These are phyloP conservation scores for Hozukius guyotensis DNA, from an alignment of 2,797 vertebrate species.

Conservation along the genomic window DNA sequence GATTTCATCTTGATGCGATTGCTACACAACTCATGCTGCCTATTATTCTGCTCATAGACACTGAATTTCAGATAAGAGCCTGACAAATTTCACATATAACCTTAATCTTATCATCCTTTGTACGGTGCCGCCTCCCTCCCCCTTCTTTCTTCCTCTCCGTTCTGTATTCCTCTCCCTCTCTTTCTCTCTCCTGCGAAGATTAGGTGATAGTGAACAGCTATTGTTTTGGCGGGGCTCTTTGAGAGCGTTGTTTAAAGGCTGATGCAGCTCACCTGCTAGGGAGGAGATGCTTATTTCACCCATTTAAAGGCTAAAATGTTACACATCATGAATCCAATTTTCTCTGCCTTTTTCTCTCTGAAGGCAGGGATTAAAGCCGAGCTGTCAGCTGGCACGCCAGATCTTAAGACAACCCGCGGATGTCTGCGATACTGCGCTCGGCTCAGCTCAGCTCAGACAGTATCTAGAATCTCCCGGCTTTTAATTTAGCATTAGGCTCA, in stretches of 20 bases:
- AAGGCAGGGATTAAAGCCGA: conserved; percentile 84
- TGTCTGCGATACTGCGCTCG: conserved; percentile 64
- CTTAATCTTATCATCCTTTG: conserved; percentile 80
- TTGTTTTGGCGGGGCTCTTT: conserved; percentile 80
- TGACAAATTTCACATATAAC: conserved; percentile 81
- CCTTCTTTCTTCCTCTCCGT: conserved; percentile 37
- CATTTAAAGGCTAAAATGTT: conserved; percentile 84
- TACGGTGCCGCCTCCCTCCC: conserved; percentile 48
- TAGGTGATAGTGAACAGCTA: conserved; percentile 74
- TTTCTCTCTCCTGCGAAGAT: conserved; percentile 57
- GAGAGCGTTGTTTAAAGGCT: conserved; percentile 76
- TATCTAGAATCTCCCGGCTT: conserved; percentile 80
- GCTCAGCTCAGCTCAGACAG: conserved; percentile 62
- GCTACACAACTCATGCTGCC: conserved; percentile 59
- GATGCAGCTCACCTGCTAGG: conserved; percentile 77
- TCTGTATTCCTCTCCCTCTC: conserved; percentile 50
- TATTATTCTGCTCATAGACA: conserved; percentile 74
- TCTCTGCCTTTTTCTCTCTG: conserved; percentile 73
- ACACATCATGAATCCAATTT: conserved; percentile 85
- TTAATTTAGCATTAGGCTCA: conserved; percentile 81
- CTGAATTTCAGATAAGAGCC: conserved; percentile 82
- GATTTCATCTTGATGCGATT: conserved; percentile 71
- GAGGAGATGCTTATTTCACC: conserved; percentile 78
- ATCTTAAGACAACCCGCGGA: conserved; percentile 75
- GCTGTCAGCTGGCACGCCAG: conserved; percentile 78